Evolutionary conservation across 2,888 invertebrate species (phyloP), one percentile per base, ranked within the genome.

Genomic region (Heliconius ethilla): DNA sequence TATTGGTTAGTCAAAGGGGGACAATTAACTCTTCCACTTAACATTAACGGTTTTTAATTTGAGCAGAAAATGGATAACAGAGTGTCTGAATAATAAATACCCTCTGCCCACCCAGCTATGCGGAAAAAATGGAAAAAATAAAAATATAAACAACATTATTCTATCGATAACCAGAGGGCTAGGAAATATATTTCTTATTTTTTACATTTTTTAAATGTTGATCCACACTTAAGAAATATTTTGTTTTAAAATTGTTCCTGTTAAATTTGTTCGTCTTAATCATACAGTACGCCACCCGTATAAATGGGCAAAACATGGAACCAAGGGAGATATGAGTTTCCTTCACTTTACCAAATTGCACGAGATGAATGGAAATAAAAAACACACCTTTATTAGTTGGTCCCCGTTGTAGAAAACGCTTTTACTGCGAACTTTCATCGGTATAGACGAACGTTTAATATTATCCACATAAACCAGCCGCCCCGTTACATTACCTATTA

Each of bases 361-460:
- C 5, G 18, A 27, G 5, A 27, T 27, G 27, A 15, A 9, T 62
- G 18, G 25, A 18, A 27, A 65, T 29, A 70, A 18, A 79, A n/a
- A 25, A 82, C 85, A 83, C 75, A 93, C 93, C 89, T 87, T 92
- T n/a, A 94, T 91, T 62, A 79, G 59, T 59, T 85, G 78, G 7
- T 89, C 88, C 76, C 87, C 91, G 25, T 75, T 86, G 75, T 87
- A 94, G 75, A 92, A 94, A 0, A 93, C 91, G 80, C 90, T 92
- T 78, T 94, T 93, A 1, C 86, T 86, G 76, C 94, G 87, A 0
- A 82, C 84, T 5, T 79, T 87, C 0, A 92, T 62, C 0, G 91
- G 93, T 13, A 92, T 81, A 0, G 88, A 81, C 0, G 86, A 84
- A 11, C 92, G 77, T n/a, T 89, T 88, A 9, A 94, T 90, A 29